Conservation (phyloP, 2,888 invertebrate genomes). For the Sminthurides aquaticus region DNA sequence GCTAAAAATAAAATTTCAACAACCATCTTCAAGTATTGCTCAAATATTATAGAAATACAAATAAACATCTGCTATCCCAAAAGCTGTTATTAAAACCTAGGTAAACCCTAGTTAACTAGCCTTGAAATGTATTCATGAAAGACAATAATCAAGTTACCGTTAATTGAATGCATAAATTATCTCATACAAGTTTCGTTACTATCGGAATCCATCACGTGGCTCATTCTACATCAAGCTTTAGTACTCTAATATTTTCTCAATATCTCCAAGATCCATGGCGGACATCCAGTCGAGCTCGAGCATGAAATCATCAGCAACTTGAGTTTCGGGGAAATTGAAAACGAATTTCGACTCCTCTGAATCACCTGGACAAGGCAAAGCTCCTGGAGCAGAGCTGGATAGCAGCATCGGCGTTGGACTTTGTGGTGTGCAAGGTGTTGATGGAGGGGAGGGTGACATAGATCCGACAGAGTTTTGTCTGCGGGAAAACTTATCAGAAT, state of each 20-base stretch:
- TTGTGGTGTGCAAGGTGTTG: slow-evolving; percentile 3
- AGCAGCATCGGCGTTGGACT: slow-evolving; percentile 17
- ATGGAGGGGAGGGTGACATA: slow-evolving; percentile 11
- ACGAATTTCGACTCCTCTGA: not conserved
- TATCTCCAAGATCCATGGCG: slow-evolving; percentile 29
- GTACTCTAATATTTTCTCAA: slow-evolving; percentile 31
- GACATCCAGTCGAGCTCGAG: slow-evolving; percentile 32
- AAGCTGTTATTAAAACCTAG: too few species aligned
- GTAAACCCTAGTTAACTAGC: too few species aligned
- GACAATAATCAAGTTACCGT: too few species aligned
- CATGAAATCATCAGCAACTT: slow-evolving; percentile 14
- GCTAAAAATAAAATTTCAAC: too few species aligned
- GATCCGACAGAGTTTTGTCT: not conserved
- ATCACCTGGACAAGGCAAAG: not conserved
- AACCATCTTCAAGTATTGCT: too few species aligned
- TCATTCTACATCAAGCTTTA: too few species aligned
- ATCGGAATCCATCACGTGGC: too few species aligned
- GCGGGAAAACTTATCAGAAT: not conserved
- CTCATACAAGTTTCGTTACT: too few species aligned
- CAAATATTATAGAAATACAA: too few species aligned
- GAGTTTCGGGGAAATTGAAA: not conserved
- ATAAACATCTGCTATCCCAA: too few species aligned
- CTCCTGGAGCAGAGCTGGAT: not conserved
- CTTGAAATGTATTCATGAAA: too few species aligned
- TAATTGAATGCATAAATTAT: too few species aligned